A percentile compares a stretch with the other conserved stretches of the same genome.
Conservation (phyloP, 2,797 vertebrate species). For the Onychomys arenicola region DNA sequence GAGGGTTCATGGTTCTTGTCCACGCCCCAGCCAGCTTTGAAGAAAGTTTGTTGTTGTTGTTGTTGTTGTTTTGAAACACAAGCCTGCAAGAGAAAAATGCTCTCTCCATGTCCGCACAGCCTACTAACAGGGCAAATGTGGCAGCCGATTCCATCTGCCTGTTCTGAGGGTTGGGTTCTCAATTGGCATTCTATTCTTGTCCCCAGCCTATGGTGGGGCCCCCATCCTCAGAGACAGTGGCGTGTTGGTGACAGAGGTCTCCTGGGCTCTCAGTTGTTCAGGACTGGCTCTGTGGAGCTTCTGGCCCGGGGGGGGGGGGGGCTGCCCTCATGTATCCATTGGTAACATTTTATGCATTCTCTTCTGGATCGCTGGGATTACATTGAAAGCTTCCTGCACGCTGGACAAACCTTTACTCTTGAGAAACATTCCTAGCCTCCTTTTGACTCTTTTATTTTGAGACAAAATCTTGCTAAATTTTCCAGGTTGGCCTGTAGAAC, state of each 20-base stretch:
- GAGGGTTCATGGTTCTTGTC: neutral
- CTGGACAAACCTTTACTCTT: neutral
- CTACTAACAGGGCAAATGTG: slow-evolving; percentile 51
- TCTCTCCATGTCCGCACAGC: slow-evolving; percentile 1
- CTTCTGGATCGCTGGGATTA: neutral
- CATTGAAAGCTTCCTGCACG: fast-evolving
- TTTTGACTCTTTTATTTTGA: neutral
- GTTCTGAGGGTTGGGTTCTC: slow-evolving; percentile 44
- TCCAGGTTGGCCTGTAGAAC: neutral
- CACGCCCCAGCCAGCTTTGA: neutral
- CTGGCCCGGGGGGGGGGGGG: neutral
- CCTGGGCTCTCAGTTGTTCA: neutral
- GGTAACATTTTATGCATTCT: neutral
- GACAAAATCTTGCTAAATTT: neutral
- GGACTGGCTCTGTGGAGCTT: neutral
- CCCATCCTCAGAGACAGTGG: slow-evolving; percentile 18
- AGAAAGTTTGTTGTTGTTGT: neutral
- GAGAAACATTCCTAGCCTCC: neutral
- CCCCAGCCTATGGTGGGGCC: neutral
- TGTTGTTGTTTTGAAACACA: slow-evolving; percentile 37
- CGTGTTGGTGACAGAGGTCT: slow-evolving; percentile 2
- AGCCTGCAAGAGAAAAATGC: slow-evolving; percentile 11
- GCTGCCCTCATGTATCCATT: neutral
- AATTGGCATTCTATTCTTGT: slow-evolving; percentile 65
- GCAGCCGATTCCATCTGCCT: neutral